Evolutionary conservation across 2,888 invertebrate genomes (phyloP), one percentile per base, ranked within the genome.

Genomic region (Agelastica alni): DNA sequence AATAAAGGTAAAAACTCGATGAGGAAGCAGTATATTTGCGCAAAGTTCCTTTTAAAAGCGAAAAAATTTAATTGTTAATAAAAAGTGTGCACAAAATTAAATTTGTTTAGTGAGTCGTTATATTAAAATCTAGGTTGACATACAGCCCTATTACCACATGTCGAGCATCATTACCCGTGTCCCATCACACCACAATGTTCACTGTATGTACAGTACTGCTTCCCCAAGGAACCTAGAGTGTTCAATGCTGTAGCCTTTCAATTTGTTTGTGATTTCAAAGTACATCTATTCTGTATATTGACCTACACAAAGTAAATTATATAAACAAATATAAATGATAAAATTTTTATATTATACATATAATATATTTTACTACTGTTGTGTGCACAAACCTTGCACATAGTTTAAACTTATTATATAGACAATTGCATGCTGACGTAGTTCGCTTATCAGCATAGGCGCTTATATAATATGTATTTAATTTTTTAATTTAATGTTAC

Each of bases 351-450:
- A 73, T 69, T 70, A 74, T 67, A 75, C 74, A 66, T 60, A 64
- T 58, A 54, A 63, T 67, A 76, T 77, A 77, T 77, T 76, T 77
- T 77, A 77, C 76, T 77, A 77, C 75, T 76, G 76, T 76, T 76
- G 75, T 77, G 77, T 77, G 76, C 77, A 76, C 77, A 70, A 73
- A 74, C 74, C 74, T 76, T 75, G 77, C 77, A 77, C 77, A 77
- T 76, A 76, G 75, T 75, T 73, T 73, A 64, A 75, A 63, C 72
- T 70, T 72, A 70, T 73, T 72, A 66, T 56, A 53, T 56, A 51
- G 46, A 51, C 45, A 47, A 42, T 51, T 39, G 46, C 43, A 32
- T 51, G 18, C 37, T 36, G 51, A 10, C 43, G n/a, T 46, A 56
- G 42, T 46, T 37, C 51, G 28, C 44, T 22, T 30, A 16, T 20